Evolutionary conservation across 2,113 vertebrate genomes (phyloP), one percentile per base, ranked within the genome.

Genomic region (Cryptotis parvus): DNA sequence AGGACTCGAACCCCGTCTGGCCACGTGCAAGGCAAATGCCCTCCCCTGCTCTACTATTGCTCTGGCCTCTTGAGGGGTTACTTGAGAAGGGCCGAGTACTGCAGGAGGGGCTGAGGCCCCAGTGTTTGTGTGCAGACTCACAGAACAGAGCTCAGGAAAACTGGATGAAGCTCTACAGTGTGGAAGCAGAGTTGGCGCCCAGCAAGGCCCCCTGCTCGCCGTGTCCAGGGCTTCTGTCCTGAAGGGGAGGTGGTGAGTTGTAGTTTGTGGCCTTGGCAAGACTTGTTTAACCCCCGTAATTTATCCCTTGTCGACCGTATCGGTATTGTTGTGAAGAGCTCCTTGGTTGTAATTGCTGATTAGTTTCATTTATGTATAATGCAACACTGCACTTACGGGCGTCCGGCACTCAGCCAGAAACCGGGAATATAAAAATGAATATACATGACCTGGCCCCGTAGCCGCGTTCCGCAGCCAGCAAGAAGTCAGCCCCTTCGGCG

Each of bases 301-400:
- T 49, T 20, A 82, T 78, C n/a, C 49, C 41, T 93, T 90, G 39
- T 94, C 85, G 89, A 15, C 63, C 6, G 45, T 80, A 39, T 82
- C 49, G 90, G 58, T 94, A 75, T 92, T 58, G 85, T 96, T 89
- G 22, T 91, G 41, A 76, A 96, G 70, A 87, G 31, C 39, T 91
- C 41, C 85, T 18, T 29, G 65, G 79, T 94, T 94, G 45, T 87
- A 90, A 89, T 92, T 86, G 75, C 78, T 79, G 91, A 76, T 83
- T 93, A 79, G 35, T 90, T 94, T 79, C 73, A 81, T 77, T 90
- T 92, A 84, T 91, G 89, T 96, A n/a, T 87, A 90, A 79, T 73
- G 87, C 58, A 85, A 27, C 49, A 39, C 55, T 92, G 49, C 39
- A 73, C 81, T 93, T 93, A 81, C 76, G 66, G 41, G 49, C 91